Percentiles rank a stretch among this genome's conserved stretches.
phyloP scores from a whole-genome alignment of 2,888 invertebrate genomes.

The Creontiades dilutus region DNA sequence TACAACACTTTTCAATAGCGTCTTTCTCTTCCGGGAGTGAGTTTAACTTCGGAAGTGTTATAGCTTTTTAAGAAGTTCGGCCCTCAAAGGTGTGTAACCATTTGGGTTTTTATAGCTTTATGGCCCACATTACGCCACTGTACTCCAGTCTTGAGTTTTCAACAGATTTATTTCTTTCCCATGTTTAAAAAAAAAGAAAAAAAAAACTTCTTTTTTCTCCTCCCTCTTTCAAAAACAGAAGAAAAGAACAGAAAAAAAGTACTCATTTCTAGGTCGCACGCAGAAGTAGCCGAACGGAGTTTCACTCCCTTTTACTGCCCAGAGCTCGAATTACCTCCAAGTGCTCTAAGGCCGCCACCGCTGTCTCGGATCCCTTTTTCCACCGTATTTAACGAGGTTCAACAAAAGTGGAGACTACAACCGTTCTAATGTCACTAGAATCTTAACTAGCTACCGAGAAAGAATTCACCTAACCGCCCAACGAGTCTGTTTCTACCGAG shows the following conservation, averaged over 20 bases:
- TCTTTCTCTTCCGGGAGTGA: background rate
- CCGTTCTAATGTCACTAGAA: background rate
- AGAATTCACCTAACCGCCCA: background rate
- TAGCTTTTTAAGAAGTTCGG: slow-evolving; percentile 57
- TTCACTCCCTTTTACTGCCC: slow-evolving; percentile 48
- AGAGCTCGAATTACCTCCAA: slow-evolving; percentile 16
- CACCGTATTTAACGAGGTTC: slow-evolving; percentile 31
- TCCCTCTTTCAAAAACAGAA: background rate
- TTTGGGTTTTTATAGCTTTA: slow-evolving; percentile 16
- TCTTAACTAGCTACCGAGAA: background rate
- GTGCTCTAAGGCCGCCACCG: background rate
- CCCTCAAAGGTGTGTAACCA: slow-evolving; percentile 56
- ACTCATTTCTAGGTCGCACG: slow-evolving; percentile 44
- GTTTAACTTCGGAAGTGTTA: slow-evolving; percentile 40
- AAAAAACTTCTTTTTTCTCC: background rate
- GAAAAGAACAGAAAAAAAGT: background rate
- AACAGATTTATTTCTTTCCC: slow-evolving; percentile 43
- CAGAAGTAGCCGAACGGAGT: slow-evolving; percentile 10
- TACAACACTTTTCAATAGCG: slow-evolving; percentile 50
- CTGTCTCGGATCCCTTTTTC: slow-evolving; percentile 5
- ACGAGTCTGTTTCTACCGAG: background rate
- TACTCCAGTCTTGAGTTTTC: background rate
- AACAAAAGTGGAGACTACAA: background rate
- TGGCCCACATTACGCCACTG: background rate
- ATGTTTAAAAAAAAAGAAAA: background rate